Percentiles rank a stretch among this genome's conserved stretches.
phyloP scores from a whole-genome alignment of 1,140 invertebrate genomes.

The Nautilus pompilius region DNA sequence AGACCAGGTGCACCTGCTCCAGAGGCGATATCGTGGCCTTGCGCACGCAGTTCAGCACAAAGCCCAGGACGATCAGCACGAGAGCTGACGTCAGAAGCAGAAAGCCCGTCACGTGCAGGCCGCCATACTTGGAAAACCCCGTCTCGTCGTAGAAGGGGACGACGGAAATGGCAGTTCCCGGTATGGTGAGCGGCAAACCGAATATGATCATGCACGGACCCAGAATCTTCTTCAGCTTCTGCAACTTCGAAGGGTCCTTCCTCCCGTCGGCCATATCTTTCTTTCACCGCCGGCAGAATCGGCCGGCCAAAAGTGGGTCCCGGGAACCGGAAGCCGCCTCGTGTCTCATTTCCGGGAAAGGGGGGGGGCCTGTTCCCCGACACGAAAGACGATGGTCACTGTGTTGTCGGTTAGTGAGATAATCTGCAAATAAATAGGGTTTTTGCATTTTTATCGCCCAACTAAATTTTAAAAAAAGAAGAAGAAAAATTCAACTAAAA shows the following conservation, averaged over 20 bases:
- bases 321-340: no score
- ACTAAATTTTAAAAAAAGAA: no score
- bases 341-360: no score
- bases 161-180: constrained; percentile 26
- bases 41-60: constrained; percentile 6
- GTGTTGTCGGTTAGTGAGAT: no score
- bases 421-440: no score
- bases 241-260: not conserved
- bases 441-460: no score
- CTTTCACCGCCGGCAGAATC: no score
- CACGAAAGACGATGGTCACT: no score
- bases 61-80: constrained; percentile 18
- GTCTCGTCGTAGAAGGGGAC: constrained; percentile 26
- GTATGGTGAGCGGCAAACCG: constrained; percentile 25
- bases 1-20: not conserved
- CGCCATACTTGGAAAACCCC: constrained; percentile 22
- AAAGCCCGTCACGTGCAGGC: constrained; percentile 26
- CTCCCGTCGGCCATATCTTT: not conserved
- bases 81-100: constrained; percentile 14
- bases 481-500: no score
- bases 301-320: no score
- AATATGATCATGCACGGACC: constrained; percentile 31
- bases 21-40: not conserved
- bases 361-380: no score
- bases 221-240: constrained; percentile 17